A percentile compares a stretch with the other conserved stretches of the same genome.
Evolutionary conservation across 2,113 vertebrate genomes (phyloP).

Genomic region (Rhinolophus ferrumequinum): DNA sequence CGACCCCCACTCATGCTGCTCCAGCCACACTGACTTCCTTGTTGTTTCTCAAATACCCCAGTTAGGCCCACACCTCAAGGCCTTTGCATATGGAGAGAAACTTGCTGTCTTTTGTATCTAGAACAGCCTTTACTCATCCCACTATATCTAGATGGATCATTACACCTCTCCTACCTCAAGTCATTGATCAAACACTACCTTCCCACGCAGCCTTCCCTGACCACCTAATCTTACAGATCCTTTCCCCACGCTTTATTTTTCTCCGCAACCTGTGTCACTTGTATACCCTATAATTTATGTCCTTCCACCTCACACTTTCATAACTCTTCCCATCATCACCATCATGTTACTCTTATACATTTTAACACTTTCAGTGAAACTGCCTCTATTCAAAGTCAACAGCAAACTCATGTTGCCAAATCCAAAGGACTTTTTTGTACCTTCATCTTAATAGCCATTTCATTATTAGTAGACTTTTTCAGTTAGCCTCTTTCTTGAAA

Average conservation of each 20-base stretch:
- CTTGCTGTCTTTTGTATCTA: not conserved
- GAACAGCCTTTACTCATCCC: not conserved
- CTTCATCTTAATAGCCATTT: not conserved
- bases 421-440: not conserved
- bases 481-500: not conserved
- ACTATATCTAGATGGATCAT: not conserved
- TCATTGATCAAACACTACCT: not conserved
- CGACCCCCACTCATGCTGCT: not conserved
- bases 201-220: not conserved
- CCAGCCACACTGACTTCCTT: not conserved
- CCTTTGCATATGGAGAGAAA: not conserved
- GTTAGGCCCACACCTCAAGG: not conserved
- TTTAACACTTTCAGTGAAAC: not conserved
- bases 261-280: not conserved
- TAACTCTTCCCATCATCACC: not conserved
- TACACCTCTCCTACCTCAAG: not conserved
- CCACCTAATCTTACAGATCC: not conserved
- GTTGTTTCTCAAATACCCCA: not conserved
- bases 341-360: not conserved
- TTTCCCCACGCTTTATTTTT: not conserved
- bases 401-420: not conserved
- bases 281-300: not conserved
- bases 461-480: not conserved
- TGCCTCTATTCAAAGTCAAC: not conserved
- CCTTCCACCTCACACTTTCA: not conserved